phyloP scores from a whole-genome alignment of 2,797 vertebrate species.

The Borostomias antarcticus region DNA sequence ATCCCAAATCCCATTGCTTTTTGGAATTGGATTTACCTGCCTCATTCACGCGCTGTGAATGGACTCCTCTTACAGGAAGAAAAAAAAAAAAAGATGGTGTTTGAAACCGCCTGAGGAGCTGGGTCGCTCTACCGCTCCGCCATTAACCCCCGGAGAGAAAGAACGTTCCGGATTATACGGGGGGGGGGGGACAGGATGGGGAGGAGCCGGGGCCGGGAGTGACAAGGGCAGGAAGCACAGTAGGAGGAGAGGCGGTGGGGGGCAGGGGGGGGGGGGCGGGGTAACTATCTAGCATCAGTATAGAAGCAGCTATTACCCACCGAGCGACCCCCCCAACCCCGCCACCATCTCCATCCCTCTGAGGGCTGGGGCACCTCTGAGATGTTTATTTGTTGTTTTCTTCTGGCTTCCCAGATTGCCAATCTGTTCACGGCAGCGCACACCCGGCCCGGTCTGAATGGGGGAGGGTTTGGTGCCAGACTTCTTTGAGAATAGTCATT shows the following conservation, averaged over 20 bases:
- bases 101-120: slow-evolving; percentile 78
- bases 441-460: slow-evolving; percentile 45
- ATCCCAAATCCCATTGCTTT: slow-evolving; percentile 82
- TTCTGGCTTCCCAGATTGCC: slow-evolving; percentile 47
- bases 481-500: slow-evolving; percentile 30
- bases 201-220: slow-evolving; percentile 2
- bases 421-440: slow-evolving; percentile 37
- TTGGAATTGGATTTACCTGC: slow-evolving; percentile 84
- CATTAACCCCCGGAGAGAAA: slow-evolving; percentile 77
- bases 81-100: slow-evolving; percentile 63
- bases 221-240: slow-evolving; percentile 16
- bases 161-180: slow-evolving; percentile 80
- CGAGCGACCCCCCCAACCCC: not conserved
- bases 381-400: slow-evolving; percentile 49
- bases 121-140: slow-evolving; percentile 62
- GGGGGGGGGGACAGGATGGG: slow-evolving; percentile 26
- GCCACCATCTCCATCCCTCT: slow-evolving; percentile 18
- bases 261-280: slow-evolving; percentile 31
- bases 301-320: not conserved
- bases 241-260: slow-evolving; percentile 26
- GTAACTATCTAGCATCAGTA: slow-evolving; percentile 6
- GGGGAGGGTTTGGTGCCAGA: slow-evolving; percentile 42
- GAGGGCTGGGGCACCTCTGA: slow-evolving; percentile 16
- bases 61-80: slow-evolving; percentile 66
- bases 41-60: slow-evolving; percentile 81